Conservation (phyloP, 2,888 invertebrate species). For the Calliscelio sp. region DNA sequence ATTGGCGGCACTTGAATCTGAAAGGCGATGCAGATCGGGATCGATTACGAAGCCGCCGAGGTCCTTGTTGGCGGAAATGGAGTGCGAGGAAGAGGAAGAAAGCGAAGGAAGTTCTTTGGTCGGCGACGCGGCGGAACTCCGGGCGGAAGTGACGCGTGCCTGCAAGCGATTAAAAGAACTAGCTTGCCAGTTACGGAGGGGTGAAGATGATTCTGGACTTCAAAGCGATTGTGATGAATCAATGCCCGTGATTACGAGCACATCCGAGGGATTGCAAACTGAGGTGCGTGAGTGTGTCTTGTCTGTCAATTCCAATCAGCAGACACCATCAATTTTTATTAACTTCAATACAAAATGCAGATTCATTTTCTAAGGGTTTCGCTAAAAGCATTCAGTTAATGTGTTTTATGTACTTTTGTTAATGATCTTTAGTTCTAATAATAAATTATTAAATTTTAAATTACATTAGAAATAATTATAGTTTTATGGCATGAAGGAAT, state of each 20-base stretch:
- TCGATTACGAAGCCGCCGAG: slow-evolving; percentile 87
- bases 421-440: too few species aligned
- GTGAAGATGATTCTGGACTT: slow-evolving; percentile 89
- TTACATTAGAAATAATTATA: too few species aligned
- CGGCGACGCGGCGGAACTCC: slow-evolving; percentile 85
- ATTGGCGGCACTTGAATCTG: slow-evolving; percentile 86
- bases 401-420: too few species aligned
- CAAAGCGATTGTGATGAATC: slow-evolving; percentile 86
- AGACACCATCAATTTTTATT: too few species aligned
- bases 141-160: slow-evolving; percentile 87
- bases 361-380: too few species aligned
- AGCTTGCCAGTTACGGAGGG: slow-evolving; percentile 91
- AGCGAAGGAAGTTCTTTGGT: slow-evolving; percentile 88
- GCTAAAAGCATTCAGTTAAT: too few species aligned
- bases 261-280: slow-evolving; percentile 79
- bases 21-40: slow-evolving; percentile 83
- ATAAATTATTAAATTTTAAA: too few species aligned
- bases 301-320: too few species aligned
- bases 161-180: slow-evolving; percentile 90
- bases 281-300: too few species aligned
- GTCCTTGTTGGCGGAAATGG: slow-evolving; percentile 96
- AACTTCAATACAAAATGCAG: too few species aligned
- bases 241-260: slow-evolving; percentile 83
- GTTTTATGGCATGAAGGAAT: too few species aligned
- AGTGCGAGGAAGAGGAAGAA: slow-evolving; percentile 90